phyloP scores from a whole-genome alignment of 2,797 vertebrate genomes.

The Astyanax mexicanus region DNA sequence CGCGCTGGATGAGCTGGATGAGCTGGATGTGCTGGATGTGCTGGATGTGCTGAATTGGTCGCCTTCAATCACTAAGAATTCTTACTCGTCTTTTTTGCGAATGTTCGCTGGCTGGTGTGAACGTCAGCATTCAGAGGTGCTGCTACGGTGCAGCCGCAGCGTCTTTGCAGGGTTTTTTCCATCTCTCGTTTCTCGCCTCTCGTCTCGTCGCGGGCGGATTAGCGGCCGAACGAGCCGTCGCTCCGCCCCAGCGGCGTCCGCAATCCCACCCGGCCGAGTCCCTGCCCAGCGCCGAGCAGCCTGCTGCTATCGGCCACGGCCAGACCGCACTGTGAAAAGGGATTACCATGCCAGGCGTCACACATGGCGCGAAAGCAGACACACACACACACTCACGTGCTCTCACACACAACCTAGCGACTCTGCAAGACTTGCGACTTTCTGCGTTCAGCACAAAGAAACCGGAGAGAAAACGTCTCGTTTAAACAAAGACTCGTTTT shows the following conservation, averaged over 20 bases:
- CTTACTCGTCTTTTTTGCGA: conserved; percentile 48
- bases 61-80: conserved; percentile 60
- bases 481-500: conserved; percentile 67
- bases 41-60: conserved; percentile 40
- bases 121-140: conserved; percentile 75
- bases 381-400: conserved; percentile 78
- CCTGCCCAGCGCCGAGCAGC: conserved; percentile 74
- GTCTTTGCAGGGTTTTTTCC: too few species aligned
- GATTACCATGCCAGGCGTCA: conserved; percentile 80
- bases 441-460: conserved; percentile 58
- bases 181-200: too few species aligned
- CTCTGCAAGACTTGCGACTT: conserved; percentile 23
- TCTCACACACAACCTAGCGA: conserved; percentile 71
- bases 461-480: conserved; percentile 68
- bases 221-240: conserved; percentile 74
- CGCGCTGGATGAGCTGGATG: conserved; percentile 42
- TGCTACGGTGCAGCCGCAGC: conserved; percentile 70
- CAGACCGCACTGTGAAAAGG: conserved; percentile 81
- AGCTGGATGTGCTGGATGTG: too few species aligned
- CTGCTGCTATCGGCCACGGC: conserved; percentile 81
- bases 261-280: conserved; percentile 71
- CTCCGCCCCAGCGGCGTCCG: conserved; percentile 73
- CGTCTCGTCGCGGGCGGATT: conserved; percentile 77
- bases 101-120: conserved; percentile 54
- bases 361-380: conserved; percentile 72